Conservation (phyloP, 2,888 invertebrate genomes). For the Polylopha cassiicola region DNA sequence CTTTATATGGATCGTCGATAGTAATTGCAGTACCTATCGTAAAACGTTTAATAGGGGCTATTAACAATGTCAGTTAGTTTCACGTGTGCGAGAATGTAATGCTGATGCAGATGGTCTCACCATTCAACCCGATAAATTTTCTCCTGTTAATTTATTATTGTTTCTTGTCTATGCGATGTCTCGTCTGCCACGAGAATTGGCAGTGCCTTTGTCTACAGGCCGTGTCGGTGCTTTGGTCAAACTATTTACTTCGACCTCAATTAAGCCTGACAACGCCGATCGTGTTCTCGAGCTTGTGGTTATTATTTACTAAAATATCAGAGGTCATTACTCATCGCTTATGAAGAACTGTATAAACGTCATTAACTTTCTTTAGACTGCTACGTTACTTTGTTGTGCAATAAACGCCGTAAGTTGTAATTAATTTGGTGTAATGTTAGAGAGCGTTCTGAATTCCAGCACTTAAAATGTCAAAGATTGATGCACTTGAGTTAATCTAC, state of each 20-base stretch:
- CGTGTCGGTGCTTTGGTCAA: slow-evolving; percentile 52
- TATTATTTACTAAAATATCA: slow-evolving; percentile 60
- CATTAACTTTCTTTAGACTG: slow-evolving; percentile 58
- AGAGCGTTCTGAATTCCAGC: slow-evolving; percentile 38
- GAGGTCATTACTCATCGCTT: slow-evolving; percentile 59
- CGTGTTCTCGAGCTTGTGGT: slow-evolving; percentile 56
- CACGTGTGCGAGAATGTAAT: slow-evolving; percentile 20
- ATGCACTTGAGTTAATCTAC: slow-evolving; percentile 22
- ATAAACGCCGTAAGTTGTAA: slow-evolving; percentile 41
- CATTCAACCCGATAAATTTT: slow-evolving; percentile 41
- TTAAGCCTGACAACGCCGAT: slow-evolving; percentile 53
- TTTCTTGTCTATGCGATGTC: slow-evolving; percentile 36
- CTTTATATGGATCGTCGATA: slow-evolving; percentile 7
- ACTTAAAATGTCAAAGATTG: slow-evolving; percentile 36
- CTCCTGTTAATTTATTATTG: slow-evolving; percentile 50
- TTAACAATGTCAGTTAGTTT: slow-evolving; percentile 10
- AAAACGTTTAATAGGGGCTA: slow-evolving; percentile 13
- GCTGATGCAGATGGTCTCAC: slow-evolving; percentile 42
- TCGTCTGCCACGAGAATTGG: slow-evolving; percentile 46
- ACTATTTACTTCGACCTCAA: slow-evolving; percentile 55
- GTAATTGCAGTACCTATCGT: slow-evolving; percentile 4
- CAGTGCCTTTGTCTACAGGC: slow-evolving; percentile 57
- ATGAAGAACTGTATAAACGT: slow-evolving; percentile 48
- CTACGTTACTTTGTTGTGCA: slow-evolving; percentile 45
- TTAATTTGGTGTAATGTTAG: slow-evolving; percentile 42